These are phyloP conservation scores for Spondyliosoma cantharus DNA, from an alignment of 2,797 vertebrate genomes.

Conservation along the genomic window DNA sequence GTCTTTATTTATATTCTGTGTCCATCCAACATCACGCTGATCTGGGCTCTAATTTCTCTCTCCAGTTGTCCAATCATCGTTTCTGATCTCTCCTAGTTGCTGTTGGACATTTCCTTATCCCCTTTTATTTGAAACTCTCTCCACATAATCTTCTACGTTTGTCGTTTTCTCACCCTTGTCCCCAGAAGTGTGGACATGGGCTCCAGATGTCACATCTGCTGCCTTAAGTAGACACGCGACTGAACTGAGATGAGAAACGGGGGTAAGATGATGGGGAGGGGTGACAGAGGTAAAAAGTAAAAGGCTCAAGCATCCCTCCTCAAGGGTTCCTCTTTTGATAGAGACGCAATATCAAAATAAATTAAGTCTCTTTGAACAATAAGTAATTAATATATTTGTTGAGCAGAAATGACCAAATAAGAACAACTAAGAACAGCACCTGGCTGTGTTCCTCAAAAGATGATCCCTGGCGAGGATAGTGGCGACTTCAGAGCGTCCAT, in stretches of 20 bases:
- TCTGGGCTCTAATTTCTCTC: conserved; percentile 5
- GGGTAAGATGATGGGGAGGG: background rate
- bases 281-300: background rate
- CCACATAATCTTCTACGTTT: background rate
- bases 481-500: too few relatives aligned
- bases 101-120: conserved; percentile 1
- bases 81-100: background rate
- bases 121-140: conserved; percentile 2
- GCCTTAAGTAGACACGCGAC: conserved; percentile 29
- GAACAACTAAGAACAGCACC: background rate
- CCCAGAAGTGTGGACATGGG: conserved; percentile 18
- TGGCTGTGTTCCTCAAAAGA: too few relatives aligned
- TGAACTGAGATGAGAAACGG: conserved; percentile 1
- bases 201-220: conserved; percentile 60
- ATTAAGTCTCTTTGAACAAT: too few relatives aligned
- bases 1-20: conserved; percentile 23
- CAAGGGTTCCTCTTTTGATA: background rate
- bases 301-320: background rate
- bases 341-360: background rate
- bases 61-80: conserved; percentile 5
- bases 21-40: conserved; percentile 16
- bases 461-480: too few relatives aligned
- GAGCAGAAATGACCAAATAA: background rate
- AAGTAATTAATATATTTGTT: background rate
- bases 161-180: conserved; percentile 8